phyloP scores from a whole-genome alignment of 1,140 invertebrate species.

The Asbolus verrucosus region DNA sequence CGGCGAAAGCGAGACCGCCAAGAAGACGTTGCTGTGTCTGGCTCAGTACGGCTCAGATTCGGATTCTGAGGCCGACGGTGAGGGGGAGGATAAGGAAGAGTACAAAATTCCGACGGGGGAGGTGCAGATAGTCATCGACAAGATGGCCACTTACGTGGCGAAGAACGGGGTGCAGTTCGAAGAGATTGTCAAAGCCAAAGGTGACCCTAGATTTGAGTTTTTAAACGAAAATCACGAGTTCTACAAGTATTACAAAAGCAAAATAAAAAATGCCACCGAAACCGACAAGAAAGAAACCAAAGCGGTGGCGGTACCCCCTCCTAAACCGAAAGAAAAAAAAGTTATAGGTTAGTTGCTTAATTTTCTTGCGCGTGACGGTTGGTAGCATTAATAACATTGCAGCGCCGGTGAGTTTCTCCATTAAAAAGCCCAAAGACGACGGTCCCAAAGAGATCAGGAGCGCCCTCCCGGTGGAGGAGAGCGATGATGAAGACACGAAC shows the following conservation, averaged over 20 bases:
- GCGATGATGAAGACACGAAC: slow-evolving; percentile 74
- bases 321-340: slow-evolving; percentile 60
- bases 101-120: slow-evolving; percentile 80
- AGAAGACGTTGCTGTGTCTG: slow-evolving; percentile 66
- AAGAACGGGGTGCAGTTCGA: slow-evolving; percentile 96
- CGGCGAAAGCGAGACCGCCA: slow-evolving; percentile 48
- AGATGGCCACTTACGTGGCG: slow-evolving; percentile 94
- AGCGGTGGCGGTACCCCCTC: slow-evolving; percentile 59
- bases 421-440: slow-evolving; percentile 82
- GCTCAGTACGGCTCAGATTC: slow-evolving; percentile 70
- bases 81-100: slow-evolving; percentile 49
- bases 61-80: slow-evolving; percentile 65
- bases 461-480: slow-evolving; percentile 79
- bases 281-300: slow-evolving; percentile 47
- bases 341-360: slow-evolving; percentile 55
- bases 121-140: slow-evolving; percentile 90
- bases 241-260: slow-evolving; percentile 81
- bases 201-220: slow-evolving; percentile 88
- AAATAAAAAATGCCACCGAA: slow-evolving; percentile 60
- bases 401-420: slow-evolving; percentile 84
- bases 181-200: slow-evolving; percentile 85
- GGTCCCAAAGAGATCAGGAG: slow-evolving; percentile 75
- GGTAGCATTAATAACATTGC: slow-evolving; percentile 38
- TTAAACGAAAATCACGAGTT: slow-evolving; percentile 79
- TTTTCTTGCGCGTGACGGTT: not conserved